Evolutionary conservation across 1,140 invertebrate genomes (phyloP).

Genomic region (Drosophila obscura): DNA sequence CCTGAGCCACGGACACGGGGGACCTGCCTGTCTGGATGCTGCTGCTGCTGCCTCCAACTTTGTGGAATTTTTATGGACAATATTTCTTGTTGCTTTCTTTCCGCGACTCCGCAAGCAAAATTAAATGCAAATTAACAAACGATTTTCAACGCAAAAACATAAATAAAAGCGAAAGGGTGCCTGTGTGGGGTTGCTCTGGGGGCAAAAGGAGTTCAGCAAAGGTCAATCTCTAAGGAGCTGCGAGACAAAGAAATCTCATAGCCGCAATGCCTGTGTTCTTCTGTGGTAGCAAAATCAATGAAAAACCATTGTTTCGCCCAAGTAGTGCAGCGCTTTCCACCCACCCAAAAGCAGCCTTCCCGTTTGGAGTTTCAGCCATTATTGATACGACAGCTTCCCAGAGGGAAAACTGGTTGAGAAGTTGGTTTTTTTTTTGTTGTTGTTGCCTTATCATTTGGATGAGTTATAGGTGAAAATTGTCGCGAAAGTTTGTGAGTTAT

Average conservation of each 20-base stretch:
- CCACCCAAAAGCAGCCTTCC: no score
- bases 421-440: slow-evolving; percentile 43
- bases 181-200: neutral
- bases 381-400: no score
- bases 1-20: slow-evolving; percentile 21
- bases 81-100: slow-evolving; percentile 25
- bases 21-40: slow-evolving; percentile 27
- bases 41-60: slow-evolving; percentile 6
- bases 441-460: slow-evolving; percentile 74
- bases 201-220: slow-evolving; percentile 32
- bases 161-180: slow-evolving; percentile 46
- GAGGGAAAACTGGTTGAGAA: slow-evolving; percentile 53
- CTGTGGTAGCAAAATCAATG: no score
- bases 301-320: neutral
- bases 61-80: slow-evolving; percentile 34
- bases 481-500: slow-evolving; percentile 81
- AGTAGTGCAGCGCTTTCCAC: no score
- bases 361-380: no score
- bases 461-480: slow-evolving; percentile 81
- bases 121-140: slow-evolving; percentile 59
- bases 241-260: no score
- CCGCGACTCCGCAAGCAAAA: slow-evolving; percentile 32
- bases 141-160: slow-evolving; percentile 36
- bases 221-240: neutral
- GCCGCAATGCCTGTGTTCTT: no score